These are phyloP conservation scores for Boloria selene DNA, from an alignment of 2,888 invertebrate species.

Conservation along the genomic window DNA sequence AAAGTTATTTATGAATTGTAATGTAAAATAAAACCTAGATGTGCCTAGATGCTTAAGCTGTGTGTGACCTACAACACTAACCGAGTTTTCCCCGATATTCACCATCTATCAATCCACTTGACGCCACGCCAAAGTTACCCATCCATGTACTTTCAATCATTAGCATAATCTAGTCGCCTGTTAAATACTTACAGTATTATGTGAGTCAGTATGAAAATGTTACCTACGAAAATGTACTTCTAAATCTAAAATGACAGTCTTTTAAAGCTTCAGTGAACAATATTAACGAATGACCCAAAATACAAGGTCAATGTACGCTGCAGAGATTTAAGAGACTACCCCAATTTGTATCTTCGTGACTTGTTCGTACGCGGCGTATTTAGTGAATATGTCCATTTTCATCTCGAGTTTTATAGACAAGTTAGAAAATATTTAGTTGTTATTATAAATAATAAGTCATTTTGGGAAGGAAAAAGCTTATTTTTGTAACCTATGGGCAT, in stretches of 20 bases:
- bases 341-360: constrained; percentile 7
- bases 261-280: constrained; percentile 4
- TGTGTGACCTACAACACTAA: not conserved
- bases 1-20: no score
- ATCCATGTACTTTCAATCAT: not conserved
- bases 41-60: no score
- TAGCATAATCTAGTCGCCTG: constrained; percentile 9
- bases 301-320: constrained; percentile 8
- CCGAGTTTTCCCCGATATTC: not conserved
- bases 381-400: constrained; percentile 8
- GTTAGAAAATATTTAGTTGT: no score
- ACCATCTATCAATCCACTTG: constrained; percentile 19
- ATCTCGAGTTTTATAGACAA: not conserved
- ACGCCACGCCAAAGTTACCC: constrained; percentile 14
- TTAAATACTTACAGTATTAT: not conserved
- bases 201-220: no score
- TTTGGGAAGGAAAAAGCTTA: no score
- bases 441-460: no score
- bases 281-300: constrained; percentile 9
- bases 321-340: constrained; percentile 14
- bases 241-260: not conserved
- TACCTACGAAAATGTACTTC: not conserved
- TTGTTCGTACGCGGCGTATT: constrained; percentile 3
- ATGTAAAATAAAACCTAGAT: no score
- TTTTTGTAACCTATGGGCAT: no score